phyloP scores from a whole-genome alignment of 2,888 invertebrate genomes.

The Lucinisca nassula region DNA sequence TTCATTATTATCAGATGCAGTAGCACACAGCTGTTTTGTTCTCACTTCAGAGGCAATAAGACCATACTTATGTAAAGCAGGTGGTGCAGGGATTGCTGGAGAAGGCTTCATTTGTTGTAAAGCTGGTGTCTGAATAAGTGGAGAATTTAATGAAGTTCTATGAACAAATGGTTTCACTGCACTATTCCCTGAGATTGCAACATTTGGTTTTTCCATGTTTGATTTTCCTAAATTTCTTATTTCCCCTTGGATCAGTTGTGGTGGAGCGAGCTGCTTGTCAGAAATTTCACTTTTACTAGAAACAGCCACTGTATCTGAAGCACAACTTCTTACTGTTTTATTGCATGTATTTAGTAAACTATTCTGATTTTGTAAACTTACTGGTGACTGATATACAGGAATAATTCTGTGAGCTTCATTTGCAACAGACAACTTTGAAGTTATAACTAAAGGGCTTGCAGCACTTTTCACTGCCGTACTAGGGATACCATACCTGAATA shows the following conservation, averaged over 20 bases:
- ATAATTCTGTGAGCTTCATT: too few species aligned
- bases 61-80: conserved; percentile 1
- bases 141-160: not conserved
- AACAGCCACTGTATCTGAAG: too few species aligned
- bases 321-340: too few species aligned
- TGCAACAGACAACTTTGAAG: too few species aligned
- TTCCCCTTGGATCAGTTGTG: not conserved
- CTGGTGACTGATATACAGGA: too few species aligned
- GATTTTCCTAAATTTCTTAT: not conserved
- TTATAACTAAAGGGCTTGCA: too few species aligned
- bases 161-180: not conserved
- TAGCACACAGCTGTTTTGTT: not conserved
- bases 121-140: not conserved
- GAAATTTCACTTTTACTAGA: too few species aligned
- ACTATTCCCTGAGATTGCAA: not conserved
- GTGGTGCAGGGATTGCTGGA: not conserved
- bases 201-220: too few species aligned
- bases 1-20: too few species aligned
- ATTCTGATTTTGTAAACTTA: too few species aligned
- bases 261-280: not conserved
- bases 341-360: too few species aligned
- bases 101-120: not conserved
- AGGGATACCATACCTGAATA: not conserved
- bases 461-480: not conserved
- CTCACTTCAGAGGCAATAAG: not conserved